Conservation (phyloP, 2,797 vertebrate species). For the Muscicapa comitata region DNA sequence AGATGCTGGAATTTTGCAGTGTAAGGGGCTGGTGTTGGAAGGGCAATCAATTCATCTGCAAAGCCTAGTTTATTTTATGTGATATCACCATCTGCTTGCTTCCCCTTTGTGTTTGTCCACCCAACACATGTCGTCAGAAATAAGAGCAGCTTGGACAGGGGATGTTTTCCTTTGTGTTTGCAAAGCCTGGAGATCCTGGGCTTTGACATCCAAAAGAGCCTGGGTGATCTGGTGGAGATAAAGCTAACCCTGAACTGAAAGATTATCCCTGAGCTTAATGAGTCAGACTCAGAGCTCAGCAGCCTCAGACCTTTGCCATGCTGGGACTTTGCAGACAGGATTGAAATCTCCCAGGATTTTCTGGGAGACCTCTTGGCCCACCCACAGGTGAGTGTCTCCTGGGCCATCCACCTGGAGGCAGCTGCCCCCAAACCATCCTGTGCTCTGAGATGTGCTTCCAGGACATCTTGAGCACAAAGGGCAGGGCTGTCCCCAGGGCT, state of each 20-base stretch:
- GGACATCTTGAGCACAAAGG: not conserved
- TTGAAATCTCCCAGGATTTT: not conserved
- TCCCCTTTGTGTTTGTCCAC: not conserved
- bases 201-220: not conserved
- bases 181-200: not conserved
- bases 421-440: accelerated
- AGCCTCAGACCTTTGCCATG: not conserved
- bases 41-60: not conserved
- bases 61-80: not conserved
- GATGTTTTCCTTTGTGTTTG: not conserved
- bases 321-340: not conserved
- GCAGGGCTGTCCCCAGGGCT: not conserved
- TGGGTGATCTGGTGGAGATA: not conserved
- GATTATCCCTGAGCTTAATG: not conserved
- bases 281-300: not conserved
- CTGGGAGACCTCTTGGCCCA: not conserved
- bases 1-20: not conserved
- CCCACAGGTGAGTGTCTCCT: accelerated
- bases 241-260: not conserved
- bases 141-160: not conserved
- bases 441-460: not conserved
- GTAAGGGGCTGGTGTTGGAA: not conserved
- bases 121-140: not conserved
- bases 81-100: not conserved
- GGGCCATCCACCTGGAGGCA: not conserved